Evolutionary conservation across 2,888 invertebrate genomes (phyloP), one percentile per base, ranked within the genome.

Genomic region (Neria commutata): DNA sequence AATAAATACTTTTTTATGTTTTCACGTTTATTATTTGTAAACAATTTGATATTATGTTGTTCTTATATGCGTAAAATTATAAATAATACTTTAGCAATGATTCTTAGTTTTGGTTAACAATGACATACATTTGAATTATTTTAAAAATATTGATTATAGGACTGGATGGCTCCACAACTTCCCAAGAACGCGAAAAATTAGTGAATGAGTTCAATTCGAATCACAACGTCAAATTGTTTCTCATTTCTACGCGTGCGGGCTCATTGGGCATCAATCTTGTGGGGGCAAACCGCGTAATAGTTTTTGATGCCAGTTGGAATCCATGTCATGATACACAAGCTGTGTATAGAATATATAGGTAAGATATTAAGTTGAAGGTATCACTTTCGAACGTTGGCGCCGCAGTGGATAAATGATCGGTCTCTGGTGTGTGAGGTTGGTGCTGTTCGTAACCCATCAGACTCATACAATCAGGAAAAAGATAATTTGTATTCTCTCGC

Each of bases 271-370:
- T 99, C 66, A 99, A 99, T 84, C 86, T 99, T 63, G 93, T 97
- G 19, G 97, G 98, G 16, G 99, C 99, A 0, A 98, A 98, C 83
- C 86, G 99, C 29, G 98, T 98, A 4, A 91, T 98, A 42, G 96
- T 99, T 50, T 91, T 98, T 75, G 99, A 99, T 81, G 98, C 98
- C 14, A 96, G 95, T 37, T 99, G 98, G 98, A 99, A 99, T 84
- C 98, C 98, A 1, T 98, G 98, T 77, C 98, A 99, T 75, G 98
- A 98, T 77, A 94, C 95, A 0, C 95, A 95, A 84, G 98, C 98
- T 26, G 97, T 99, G 14, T 98, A 98, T 80, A 85, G 98, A 68
- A 96, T 98, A 40, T 95, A 95, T 79, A 86, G 81, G 81, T 81
- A 64, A 66, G 67, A 26, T 56, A 45, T 81, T 48, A 24, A 49